These are phyloP conservation scores for Laterallus jamaicensis DNA, from an alignment of 2,113 vertebrate species.

Conservation along the genomic window DNA sequence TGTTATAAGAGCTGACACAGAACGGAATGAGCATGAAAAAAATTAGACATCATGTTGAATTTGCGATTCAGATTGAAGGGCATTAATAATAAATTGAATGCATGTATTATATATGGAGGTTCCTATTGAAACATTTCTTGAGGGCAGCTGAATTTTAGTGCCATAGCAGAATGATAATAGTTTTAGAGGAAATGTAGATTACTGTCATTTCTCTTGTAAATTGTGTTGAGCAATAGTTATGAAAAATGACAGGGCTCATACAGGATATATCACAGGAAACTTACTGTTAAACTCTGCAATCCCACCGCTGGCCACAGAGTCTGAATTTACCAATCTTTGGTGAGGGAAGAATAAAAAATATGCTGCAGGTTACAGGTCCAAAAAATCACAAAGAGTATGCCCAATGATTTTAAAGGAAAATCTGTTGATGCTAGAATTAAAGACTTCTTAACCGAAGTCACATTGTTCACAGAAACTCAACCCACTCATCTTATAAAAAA, in stretches of 20 bases:
- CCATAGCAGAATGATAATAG: slow-evolving; percentile 10
- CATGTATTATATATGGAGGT: slow-evolving; percentile 61
- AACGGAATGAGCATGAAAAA: slow-evolving; percentile 8
- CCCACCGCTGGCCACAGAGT: not conserved
- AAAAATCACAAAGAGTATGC: not conserved
- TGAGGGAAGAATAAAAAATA: not conserved
- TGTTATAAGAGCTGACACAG: slow-evolving; percentile 17
- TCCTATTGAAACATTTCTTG: slow-evolving; percentile 41
- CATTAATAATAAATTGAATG: slow-evolving; percentile 61
- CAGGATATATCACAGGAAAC: not conserved
- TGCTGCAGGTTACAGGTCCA: not conserved
- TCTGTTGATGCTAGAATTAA: not conserved
- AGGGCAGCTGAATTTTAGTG: slow-evolving; percentile 46
- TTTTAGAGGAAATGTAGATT: slow-evolving; percentile 51
- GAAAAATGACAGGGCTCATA: not conserved
- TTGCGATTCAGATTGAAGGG: slow-evolving; percentile 42
- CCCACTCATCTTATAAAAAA: not conserved
- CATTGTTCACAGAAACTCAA: not conserved
- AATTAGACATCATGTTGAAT: slow-evolving; percentile 53
- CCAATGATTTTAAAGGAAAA: not conserved
- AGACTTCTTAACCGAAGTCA: not conserved
- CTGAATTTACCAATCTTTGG: not conserved
- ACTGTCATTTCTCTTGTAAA: slow-evolving; percentile 45
- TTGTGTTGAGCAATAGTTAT: slow-evolving; percentile 31
- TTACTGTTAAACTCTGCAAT: not conserved